phyloP scores from a whole-genome alignment of 2,888 invertebrate species.

The Auanema freiburgensis region DNA sequence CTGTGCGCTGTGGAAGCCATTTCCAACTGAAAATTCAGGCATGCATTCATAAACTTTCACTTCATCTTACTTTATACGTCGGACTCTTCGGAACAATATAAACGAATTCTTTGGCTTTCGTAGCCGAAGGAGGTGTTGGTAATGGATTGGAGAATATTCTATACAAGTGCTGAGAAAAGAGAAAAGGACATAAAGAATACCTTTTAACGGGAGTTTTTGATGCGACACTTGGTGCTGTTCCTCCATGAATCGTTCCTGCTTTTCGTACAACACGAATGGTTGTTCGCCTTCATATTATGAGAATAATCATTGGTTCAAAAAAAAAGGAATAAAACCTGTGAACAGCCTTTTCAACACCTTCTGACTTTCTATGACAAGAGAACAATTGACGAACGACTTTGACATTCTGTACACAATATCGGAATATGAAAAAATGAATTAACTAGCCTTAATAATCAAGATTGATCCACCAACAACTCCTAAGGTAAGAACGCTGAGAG shows the following conservation, averaged over 20 bases:
- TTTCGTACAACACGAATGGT: slow-evolving; percentile 11
- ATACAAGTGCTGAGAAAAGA: background rate
- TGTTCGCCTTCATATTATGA: slow-evolving; percentile 5
- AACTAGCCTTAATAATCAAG: background rate
- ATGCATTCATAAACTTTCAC: background rate
- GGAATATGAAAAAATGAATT: background rate
- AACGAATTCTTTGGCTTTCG: slow-evolving; percentile 11
- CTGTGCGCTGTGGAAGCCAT: slow-evolving; percentile 6
- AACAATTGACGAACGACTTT: slow-evolving; percentile 1
- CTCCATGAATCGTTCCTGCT: slow-evolving; percentile 1
- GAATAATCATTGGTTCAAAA: background rate
- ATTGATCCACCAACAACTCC: slow-evolving; percentile 8
- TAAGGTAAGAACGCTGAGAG: slow-evolving; percentile 12
- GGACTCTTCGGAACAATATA: slow-evolving; percentile 21
- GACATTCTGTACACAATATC: background rate
- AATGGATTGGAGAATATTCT: slow-evolving; percentile 8
- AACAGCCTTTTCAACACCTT: slow-evolving; percentile 3
- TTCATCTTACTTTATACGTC: slow-evolving; percentile 9
- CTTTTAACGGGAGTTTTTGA: slow-evolving; percentile 4
- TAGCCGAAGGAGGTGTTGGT: slow-evolving; percentile 2
- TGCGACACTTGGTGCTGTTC: background rate
- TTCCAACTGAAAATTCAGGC: slow-evolving; percentile 2
- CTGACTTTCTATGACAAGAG: slow-evolving; percentile 8
- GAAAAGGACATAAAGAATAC: background rate
- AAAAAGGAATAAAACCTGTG: slow-evolving; percentile 1